Percentiles rank a stretch among this genome's conserved stretches.
Evolutionary conservation across 2,797 vertebrate species (phyloP).

Genomic region (Epinephelus awoara): DNA sequence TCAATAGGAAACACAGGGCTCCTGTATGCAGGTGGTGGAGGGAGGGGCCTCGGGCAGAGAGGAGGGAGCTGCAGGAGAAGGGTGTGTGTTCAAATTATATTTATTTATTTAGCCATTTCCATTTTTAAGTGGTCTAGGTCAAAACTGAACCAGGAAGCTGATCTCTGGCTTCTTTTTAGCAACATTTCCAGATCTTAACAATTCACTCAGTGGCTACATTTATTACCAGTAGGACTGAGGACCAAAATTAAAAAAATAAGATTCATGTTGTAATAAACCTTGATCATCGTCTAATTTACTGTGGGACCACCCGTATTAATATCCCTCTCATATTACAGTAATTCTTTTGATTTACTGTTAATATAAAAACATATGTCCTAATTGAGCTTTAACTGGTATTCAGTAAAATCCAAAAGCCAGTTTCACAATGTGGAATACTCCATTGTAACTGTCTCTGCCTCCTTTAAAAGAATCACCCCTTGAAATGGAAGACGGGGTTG

Average conservation of each 20-base stretch:
- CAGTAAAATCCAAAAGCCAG: background rate
- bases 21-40: too few species aligned
- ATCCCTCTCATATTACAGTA: background rate
- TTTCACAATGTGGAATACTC: background rate
- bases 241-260: background rate
- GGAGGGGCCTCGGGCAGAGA: too few species aligned
- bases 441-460: constrained; percentile 4
- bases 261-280: background rate
- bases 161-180: background rate
- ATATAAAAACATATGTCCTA: background rate
- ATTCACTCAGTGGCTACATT: background rate
- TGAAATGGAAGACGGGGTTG: constrained; percentile 37
- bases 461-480: constrained; percentile 10
- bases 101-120: too few species aligned
- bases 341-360: background rate
- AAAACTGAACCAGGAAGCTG: background rate
- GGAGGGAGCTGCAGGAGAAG: too few species aligned
- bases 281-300: background rate
- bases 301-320: background rate
- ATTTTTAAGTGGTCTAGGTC: background rate
- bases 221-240: background rate
- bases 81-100: too few species aligned
- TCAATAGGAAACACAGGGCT: too few species aligned
- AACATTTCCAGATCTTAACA: background rate
- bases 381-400: background rate